Conservation (phyloP, 2,797 vertebrate genomes). For the Benthosema pterotum region DNA sequence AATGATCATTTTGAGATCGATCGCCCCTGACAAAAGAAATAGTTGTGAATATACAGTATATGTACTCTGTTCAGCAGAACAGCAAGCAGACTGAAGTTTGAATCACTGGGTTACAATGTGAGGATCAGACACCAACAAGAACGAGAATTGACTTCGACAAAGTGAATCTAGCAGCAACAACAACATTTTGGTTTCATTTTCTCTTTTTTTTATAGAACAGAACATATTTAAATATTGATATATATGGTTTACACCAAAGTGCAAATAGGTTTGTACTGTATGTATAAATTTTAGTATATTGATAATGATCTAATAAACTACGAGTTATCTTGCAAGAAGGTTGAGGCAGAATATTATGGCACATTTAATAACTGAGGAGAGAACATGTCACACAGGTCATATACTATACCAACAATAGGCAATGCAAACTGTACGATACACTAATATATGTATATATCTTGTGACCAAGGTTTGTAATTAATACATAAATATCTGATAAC, state of each 20-base stretch:
- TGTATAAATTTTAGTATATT: slow-evolving; percentile 56
- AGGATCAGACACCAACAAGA: slow-evolving; percentile 70
- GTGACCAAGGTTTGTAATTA: slow-evolving; percentile 72
- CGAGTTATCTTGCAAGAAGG: slow-evolving; percentile 71
- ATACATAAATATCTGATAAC: slow-evolving; percentile 78
- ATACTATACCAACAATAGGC: slow-evolving; percentile 78
- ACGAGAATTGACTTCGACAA: slow-evolving; percentile 62
- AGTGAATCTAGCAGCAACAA: slow-evolving; percentile 66
- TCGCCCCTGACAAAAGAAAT: slow-evolving; percentile 34
- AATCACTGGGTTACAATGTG: slow-evolving; percentile 69
- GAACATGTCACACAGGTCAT: slow-evolving; percentile 80
- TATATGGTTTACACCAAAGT: slow-evolving; percentile 70
- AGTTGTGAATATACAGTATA: slow-evolving; percentile 58
- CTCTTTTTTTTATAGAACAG: slow-evolving; percentile 66
- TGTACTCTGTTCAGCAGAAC: slow-evolving; percentile 62
- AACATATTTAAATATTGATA: slow-evolving; percentile 67
- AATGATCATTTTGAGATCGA: slow-evolving; percentile 39
- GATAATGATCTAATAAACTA: slow-evolving; percentile 70
- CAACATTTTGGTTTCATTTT: slow-evolving; percentile 69
- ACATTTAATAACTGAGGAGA: slow-evolving; percentile 80
- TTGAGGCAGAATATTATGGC: slow-evolving; percentile 80
- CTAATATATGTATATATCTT: slow-evolving; percentile 74
- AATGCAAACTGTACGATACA: slow-evolving; percentile 82
- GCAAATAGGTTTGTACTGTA: slow-evolving; percentile 60
- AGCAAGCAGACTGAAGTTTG: slow-evolving; percentile 71